Percentiles rank a stretch among this genome's conserved stretches.
phyloP scores from a whole-genome alignment of 1,140 invertebrate genomes.

The Heliconius melpomene region DNA sequence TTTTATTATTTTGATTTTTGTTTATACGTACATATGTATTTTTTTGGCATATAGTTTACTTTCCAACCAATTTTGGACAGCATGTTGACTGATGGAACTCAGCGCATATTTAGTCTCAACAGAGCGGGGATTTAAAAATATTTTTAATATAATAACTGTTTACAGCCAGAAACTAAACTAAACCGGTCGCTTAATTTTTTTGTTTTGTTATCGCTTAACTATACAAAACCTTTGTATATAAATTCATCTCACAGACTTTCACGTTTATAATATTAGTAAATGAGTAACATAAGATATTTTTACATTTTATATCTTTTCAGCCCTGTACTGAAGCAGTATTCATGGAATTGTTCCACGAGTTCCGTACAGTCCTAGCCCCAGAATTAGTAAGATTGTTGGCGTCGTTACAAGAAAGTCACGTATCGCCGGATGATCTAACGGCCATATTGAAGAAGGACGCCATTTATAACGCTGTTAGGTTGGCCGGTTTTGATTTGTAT shows the following conservation, averaged over 20 bases:
- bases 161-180: too few species aligned
- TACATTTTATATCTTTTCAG: slow-evolving; percentile 67
- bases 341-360: slow-evolving; percentile 89
- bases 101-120: too few species aligned
- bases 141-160: too few species aligned
- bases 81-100: too few species aligned
- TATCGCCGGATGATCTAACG: slow-evolving; percentile 83
- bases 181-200: background rate
- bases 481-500: slow-evolving; percentile 95
- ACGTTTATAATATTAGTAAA: background rate
- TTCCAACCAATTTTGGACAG: too few species aligned
- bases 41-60: too few species aligned
- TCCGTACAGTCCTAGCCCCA: slow-evolving; percentile 85
- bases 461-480: slow-evolving; percentile 95
- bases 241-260: background rate
- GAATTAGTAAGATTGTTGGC: slow-evolving; percentile 84
- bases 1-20: too few species aligned
- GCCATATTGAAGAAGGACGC: slow-evolving; percentile 94
- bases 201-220: background rate
- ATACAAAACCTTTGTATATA: too few species aligned
- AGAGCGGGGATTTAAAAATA: too few species aligned
- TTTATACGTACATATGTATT: too few species aligned
- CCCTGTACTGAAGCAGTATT: slow-evolving; percentile 94
- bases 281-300: background rate
- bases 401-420: slow-evolving; percentile 55